A percentile compares a stretch with the other conserved stretches of the same genome.
phyloP scores from a whole-genome alignment of 2,797 vertebrate genomes.

The Gymnothorax javanicus region DNA sequence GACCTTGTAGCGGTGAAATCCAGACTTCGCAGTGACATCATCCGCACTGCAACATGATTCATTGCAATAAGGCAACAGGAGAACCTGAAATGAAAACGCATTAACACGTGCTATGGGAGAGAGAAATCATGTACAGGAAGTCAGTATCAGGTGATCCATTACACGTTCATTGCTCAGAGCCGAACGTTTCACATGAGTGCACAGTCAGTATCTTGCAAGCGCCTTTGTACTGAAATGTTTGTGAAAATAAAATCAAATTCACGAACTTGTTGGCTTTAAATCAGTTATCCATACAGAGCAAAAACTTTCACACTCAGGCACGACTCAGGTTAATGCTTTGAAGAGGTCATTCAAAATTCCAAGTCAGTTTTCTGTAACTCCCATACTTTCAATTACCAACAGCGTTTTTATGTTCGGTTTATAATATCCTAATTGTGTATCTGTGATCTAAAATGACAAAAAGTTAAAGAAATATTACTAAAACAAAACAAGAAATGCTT shows the following conservation, averaged over 20 bases:
- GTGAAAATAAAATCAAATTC: background rate
- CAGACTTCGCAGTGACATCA: constrained; percentile 63
- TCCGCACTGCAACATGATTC: constrained; percentile 67
- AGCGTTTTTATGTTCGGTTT: too few species aligned
- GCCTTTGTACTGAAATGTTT: background rate
- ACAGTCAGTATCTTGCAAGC: background rate
- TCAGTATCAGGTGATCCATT: constrained; percentile 53
- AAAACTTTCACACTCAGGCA: background rate
- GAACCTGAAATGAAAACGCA: constrained; percentile 69
- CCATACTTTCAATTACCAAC: too few species aligned
- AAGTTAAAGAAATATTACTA: too few species aligned
- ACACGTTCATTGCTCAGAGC: background rate
- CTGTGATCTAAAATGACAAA: too few species aligned
- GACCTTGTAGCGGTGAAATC: constrained; percentile 62
- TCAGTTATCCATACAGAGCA: background rate
- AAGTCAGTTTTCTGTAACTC: too few species aligned
- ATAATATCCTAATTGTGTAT: too few species aligned
- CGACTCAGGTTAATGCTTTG: too few species aligned
- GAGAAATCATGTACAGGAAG: constrained; percentile 68
- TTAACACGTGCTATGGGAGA: constrained; percentile 60
- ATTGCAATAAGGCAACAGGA: constrained; percentile 72
- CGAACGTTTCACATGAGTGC: constrained; percentile 5
- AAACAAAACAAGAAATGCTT: too few species aligned
- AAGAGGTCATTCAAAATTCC: too few species aligned
- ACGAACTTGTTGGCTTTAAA: background rate